A percentile compares a stretch with the other conserved stretches of the same genome.
phyloP scores from a whole-genome alignment of 1,140 invertebrate species.

The Babylonia areolata region DNA sequence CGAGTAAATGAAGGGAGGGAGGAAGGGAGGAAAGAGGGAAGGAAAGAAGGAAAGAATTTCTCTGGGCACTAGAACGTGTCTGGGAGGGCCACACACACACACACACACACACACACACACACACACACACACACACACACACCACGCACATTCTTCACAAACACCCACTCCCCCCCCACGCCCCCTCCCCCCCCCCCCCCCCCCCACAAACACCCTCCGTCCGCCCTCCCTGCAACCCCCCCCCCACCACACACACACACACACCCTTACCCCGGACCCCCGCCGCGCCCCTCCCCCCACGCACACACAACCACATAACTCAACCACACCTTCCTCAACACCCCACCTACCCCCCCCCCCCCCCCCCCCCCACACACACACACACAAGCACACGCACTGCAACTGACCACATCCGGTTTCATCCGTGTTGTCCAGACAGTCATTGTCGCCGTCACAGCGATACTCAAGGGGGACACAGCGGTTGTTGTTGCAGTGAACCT shows the following conservation, averaged over 20 bases:
- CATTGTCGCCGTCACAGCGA: slow-evolving; percentile 78
- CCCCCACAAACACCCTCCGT: background rate
- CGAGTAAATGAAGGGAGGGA: too few species aligned
- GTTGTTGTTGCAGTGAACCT: slow-evolving; percentile 91
- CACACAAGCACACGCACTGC: background rate
- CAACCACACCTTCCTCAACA: background rate
- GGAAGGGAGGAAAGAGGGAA: too few species aligned
- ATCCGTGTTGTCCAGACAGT: slow-evolving; percentile 69
- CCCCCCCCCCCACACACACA: background rate
- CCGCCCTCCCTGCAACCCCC: background rate
- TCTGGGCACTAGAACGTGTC: too few species aligned
- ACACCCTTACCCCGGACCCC: background rate
- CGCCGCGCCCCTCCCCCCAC: background rate
- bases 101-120: slow-evolving; percentile 8
- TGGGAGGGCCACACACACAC: slow-evolving; percentile 16
- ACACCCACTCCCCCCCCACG: background rate
- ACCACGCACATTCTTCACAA: background rate
- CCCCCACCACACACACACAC: background rate
- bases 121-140: slow-evolving; percentile 15
- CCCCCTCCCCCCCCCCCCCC: background rate
- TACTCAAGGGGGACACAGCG: slow-evolving; percentile 82
- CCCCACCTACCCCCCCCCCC: background rate
- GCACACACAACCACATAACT: background rate
- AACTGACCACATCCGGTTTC: background rate
- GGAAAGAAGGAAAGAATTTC: too few species aligned